Base-by-base conservation (phyloP, 2,888 invertebrate species). In the Eristalinus sepulchralis region DNA sequence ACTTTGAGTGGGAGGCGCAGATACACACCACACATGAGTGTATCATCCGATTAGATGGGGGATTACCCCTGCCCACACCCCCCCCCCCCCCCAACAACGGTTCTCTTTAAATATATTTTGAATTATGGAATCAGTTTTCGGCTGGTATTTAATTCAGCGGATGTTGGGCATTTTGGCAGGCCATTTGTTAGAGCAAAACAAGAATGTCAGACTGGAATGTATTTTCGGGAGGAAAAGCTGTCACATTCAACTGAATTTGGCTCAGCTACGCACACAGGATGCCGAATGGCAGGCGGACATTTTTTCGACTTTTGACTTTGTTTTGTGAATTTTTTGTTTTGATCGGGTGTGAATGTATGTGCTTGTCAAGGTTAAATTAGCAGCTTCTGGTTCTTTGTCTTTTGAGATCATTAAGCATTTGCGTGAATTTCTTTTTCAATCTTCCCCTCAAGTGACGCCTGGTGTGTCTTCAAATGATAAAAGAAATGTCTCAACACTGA, bases 1-100 rank as follows among this genome's bases (percentile, higher is more conserved):
- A 68, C 33, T 24, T 33, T 33, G 59, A 76, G 76, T 76, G 60
- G 67, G 73, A 75, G 73, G 73, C 36, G 55, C n/a, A 27, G 33
- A 68, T 33, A 17, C 47, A 47, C 17, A 47, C 39, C n/a, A 47
- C 39, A 47, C 17, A 47, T 17, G 47, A 47, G 13, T 17, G 68
- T 57, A 34, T 57, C 57, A 22, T n/a, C 22, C 55, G 68, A 68
- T 68, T 57, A 68, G 31, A 57, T 9, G 57, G 5, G 60, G 60
- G 27, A n/a, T 60, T 11, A n/a, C n/a, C n/a, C n/a, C n/a, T n/a
- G n/a, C n/a, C n/a, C n/a, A n/a, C n/a, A n/a, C 39, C n/a, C 39
- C 3, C 10, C 2, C 8, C 8, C 8, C 6, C 8, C 17, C 17
- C 17, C 17, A 8, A 31, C 55, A 31, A 34, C 4, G 33, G 33